Conservation (phyloP, 2,888 invertebrate genomes). For the Idaea aversata region DNA sequence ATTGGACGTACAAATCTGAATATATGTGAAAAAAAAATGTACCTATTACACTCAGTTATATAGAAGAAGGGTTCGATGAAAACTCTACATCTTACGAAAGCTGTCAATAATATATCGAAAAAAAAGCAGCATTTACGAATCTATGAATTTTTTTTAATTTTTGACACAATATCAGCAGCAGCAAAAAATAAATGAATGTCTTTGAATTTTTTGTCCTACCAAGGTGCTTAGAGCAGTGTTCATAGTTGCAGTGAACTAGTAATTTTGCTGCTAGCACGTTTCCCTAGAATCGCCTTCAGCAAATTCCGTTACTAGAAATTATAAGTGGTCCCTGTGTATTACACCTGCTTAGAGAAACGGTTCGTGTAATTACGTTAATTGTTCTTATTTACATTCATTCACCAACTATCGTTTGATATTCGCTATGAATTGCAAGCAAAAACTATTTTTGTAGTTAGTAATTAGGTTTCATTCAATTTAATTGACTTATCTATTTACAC, state of each 20-base stretch:
- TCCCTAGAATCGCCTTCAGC: slow-evolving; percentile 71
- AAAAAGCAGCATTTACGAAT: too few species aligned
- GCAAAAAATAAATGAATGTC: slow-evolving; percentile 15
- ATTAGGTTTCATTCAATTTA: slow-evolving; percentile 15
- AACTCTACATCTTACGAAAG: too few species aligned
- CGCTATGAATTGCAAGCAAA: slow-evolving; percentile 26
- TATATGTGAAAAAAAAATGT: too few species aligned
- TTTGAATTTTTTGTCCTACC: slow-evolving; percentile 34
- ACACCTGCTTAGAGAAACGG: slow-evolving; percentile 74
- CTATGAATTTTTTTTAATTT: too few species aligned
- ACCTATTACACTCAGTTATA: too few species aligned
- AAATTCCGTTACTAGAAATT: slow-evolving; percentile 73
- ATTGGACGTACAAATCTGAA: too few species aligned
- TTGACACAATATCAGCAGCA: not conserved
- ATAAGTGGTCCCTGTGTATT: slow-evolving; percentile 61
- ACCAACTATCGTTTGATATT: slow-evolving; percentile 34
- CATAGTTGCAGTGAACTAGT: slow-evolving; percentile 62
- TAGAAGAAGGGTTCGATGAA: too few species aligned
- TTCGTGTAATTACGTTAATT: slow-evolving; percentile 73
- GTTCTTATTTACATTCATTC: slow-evolving; percentile 48
- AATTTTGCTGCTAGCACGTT: slow-evolving; percentile 71
- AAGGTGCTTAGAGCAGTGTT: slow-evolving; percentile 67
- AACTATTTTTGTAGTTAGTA: slow-evolving; percentile 27
- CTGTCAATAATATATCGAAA: too few species aligned
- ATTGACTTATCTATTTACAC: not conserved